Base-by-base conservation (phyloP, 2,888 invertebrate species). In the Plagodis dolabraria region DNA sequence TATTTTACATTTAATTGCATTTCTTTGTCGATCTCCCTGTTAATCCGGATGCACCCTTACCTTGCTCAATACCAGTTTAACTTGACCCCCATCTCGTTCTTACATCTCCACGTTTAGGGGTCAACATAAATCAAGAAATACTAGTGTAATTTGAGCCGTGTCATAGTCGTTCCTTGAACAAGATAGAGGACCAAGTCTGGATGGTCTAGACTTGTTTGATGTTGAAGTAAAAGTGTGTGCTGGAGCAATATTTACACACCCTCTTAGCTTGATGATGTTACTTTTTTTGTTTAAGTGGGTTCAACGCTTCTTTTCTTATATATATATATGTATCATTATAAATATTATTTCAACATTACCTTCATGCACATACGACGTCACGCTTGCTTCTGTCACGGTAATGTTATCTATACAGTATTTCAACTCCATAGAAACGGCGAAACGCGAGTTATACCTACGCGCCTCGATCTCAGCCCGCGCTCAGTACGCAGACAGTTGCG, bases 1-100 rank as follows among this genome's bases (percentile, higher is more conserved):
- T 91, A 89, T 88, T 92, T 91, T 91, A 90, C 90, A 92, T 92
- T 91, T 92, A 92, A 92, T 92, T 92, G 90, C 92, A 91, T 92
- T 92, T 91, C 91, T 92, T 91, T 92, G 91, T 91, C 85, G 82
- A 89, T 88, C 85, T 86, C 85, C 85, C 85, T 74, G 87, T 86
- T 88, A 90, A 89, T 90, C 87, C 87, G 83, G 77, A 88, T 89
- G 89, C 89, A 89, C 92, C 90, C 92, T 91, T 87, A 86, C 79
- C 77, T 70, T 63, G 71, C 60, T 65, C 72, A 67, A 60, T 59
- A 65, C 85, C 77, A 81, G n/a, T 63, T 47, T 57, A 59, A 7
- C 45, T 59, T 71, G 79, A 72, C 82, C 77, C 10, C 63, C 71
- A 5, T 1, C 7, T 36, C 36, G 36, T 34, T 8, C 7, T 33